phyloP scores from a whole-genome alignment of 2,797 vertebrate species.

The Buceros bicornis region DNA sequence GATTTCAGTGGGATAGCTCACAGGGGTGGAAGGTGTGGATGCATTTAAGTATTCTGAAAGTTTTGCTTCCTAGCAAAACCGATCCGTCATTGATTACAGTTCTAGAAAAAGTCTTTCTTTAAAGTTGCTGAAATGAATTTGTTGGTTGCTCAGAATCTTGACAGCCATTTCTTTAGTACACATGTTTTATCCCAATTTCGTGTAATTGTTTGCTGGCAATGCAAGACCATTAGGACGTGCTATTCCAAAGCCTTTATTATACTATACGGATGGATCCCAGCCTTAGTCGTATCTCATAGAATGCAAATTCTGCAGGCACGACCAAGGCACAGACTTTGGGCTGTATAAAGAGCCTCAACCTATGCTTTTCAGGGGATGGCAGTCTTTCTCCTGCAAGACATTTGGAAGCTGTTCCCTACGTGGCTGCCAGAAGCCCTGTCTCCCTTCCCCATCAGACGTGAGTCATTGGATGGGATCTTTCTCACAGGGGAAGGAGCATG shows the following conservation, averaged over 20 bases:
- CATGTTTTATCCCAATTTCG: neutral
- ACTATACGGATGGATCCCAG: neutral
- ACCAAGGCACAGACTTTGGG: neutral
- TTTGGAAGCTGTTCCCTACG: neutral
- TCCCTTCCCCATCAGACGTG: neutral
- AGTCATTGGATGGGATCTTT: neutral
- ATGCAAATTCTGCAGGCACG: neutral
- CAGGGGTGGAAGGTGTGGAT: neutral
- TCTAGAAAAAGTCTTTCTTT: neutral
- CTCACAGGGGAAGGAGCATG: neutral
- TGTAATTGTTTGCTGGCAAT: neutral
- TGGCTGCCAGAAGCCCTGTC: neutral
- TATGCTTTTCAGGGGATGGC: neutral
- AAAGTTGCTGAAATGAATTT: neutral
- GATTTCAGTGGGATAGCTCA: neutral
- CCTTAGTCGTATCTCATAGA: neutral
- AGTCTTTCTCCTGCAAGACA: accelerated
- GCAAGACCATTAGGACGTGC: neutral
- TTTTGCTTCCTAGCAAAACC: neutral
- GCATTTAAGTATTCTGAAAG: neutral
- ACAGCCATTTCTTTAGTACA: neutral
- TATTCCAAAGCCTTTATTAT: neutral
- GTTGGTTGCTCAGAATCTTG: neutral
- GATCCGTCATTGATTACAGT: neutral
- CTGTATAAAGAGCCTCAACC: neutral